Evolutionary conservation across 2,888 invertebrate genomes (phyloP).

Genomic region (Ecdyonurus torrentis): DNA sequence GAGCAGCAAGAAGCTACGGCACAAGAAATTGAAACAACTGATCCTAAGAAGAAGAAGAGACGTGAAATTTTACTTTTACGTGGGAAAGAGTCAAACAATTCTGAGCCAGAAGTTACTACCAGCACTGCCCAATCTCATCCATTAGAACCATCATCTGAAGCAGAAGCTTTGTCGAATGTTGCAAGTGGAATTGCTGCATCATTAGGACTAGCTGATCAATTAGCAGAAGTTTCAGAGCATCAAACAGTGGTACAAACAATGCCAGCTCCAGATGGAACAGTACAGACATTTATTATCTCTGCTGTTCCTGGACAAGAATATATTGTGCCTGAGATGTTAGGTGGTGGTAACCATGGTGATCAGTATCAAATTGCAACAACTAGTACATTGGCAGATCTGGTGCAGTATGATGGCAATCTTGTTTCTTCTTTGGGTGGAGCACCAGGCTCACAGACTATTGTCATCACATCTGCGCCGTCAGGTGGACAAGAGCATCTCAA

Average conservation of each 20-base stretch:
- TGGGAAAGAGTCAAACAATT: background rate
- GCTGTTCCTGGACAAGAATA: slow-evolving; percentile 18
- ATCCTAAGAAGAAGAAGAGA: background rate
- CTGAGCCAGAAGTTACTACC: background rate
- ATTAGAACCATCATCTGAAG: slow-evolving; percentile 34
- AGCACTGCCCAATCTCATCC: slow-evolving; percentile 14
- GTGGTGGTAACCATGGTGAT: slow-evolving; percentile 8
- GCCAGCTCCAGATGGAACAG: slow-evolving; percentile 15
- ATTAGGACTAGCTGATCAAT: slow-evolving; percentile 31
- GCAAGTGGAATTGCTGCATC: slow-evolving; percentile 39
- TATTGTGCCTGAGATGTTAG: slow-evolving; percentile 19
- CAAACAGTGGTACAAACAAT: slow-evolving; percentile 16
- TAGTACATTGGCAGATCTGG: slow-evolving; percentile 20
- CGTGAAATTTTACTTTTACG: background rate
- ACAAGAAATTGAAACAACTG: slow-evolving; percentile 9
- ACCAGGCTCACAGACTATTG: slow-evolving; percentile 9
- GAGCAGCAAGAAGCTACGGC: slow-evolving; percentile 20
- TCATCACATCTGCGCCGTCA: background rate
- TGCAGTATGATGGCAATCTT: slow-evolving; percentile 21
- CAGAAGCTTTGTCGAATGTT: slow-evolving; percentile 35
- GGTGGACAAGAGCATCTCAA: background rate
- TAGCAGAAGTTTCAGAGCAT: slow-evolving; percentile 14
- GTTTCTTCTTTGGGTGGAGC: slow-evolving; percentile 8
- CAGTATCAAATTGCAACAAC: slow-evolving; percentile 10
- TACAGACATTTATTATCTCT: slow-evolving; percentile 17